Conservation (phyloP, 2,888 invertebrate species). For the Mantis religiosa region DNA sequence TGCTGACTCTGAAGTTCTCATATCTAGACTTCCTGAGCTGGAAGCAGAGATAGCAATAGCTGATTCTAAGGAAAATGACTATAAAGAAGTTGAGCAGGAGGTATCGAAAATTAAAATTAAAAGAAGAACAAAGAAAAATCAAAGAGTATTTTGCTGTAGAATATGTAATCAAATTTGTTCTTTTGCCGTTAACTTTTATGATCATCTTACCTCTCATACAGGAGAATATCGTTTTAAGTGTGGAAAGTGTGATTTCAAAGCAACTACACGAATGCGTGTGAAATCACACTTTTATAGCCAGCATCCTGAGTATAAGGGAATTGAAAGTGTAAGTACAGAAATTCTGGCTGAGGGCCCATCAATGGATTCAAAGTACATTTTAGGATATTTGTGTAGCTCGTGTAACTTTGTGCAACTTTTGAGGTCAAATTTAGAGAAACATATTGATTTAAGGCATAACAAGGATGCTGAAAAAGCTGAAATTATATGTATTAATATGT, state of each 20-base stretch:
- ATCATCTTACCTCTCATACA: conserved; percentile 71
- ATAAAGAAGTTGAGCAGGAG: conserved; percentile 39
- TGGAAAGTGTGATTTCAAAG: conserved; percentile 49
- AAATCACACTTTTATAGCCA: conserved; percentile 28
- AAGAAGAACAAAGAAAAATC: not conserved
- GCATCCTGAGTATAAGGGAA: conserved; percentile 17
- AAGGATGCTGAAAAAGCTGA: conserved; percentile 48
- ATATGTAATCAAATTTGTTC: conserved; percentile 25
- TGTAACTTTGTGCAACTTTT: conserved; percentile 72
- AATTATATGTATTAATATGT: conserved; percentile 46
- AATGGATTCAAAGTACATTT: conserved; percentile 38
- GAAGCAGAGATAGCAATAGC: conserved; percentile 54
- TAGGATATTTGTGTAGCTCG: conserved; percentile 62
- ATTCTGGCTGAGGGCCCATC: conserved; percentile 37
- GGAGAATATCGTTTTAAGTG: conserved; percentile 72
- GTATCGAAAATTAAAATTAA: not conserved
- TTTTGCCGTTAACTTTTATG: conserved; percentile 51
- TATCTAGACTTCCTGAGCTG: conserved; percentile 55
- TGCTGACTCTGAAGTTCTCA: conserved; percentile 59
- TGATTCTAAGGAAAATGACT: conserved; percentile 49
- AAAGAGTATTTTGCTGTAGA: conserved; percentile 16
- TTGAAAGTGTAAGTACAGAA: not conserved
- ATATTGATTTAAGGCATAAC: conserved; percentile 53
- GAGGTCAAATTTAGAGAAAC: conserved; percentile 56
- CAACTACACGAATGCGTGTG: conserved; percentile 25